Base-by-base conservation (phyloP, 1,140 invertebrate species). In the Linepithema humile region DNA sequence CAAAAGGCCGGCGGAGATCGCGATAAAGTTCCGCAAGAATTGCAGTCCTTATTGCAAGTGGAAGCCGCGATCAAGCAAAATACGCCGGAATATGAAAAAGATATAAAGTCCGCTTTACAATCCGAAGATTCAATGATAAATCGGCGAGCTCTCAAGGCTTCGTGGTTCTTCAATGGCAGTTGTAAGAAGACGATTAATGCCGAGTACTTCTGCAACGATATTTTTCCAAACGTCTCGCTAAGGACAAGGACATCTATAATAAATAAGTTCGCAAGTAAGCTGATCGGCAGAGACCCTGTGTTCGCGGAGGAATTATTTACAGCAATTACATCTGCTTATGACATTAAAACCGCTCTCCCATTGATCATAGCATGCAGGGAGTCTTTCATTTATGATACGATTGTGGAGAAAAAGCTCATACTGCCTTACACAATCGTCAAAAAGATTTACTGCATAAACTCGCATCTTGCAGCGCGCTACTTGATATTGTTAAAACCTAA, bases 401-500 rank as follows among this genome's bases (percentile, higher is more conserved):
- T 92, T 7, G 20, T 86, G 0, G 3, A 83, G 7, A 65, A 72
- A 0, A 84, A 53, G 29, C 83, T 91, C n/a, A 45, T 80, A 1
- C 20, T 91, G 0, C 83, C 85, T 0, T n/a, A 23, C 0, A 83
- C 77, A 12, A 35, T 89, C 0, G 6, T 92, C 0, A 40, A 85
- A 0, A 84, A 72, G 17, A 45, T 93, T 0, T 92, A 84, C 60
- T 38, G 70, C 1, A 90, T 35, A 32, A 88, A 90, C 65, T 91
- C 92, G 0, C 23, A 91, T 17, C 7, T 92, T 1, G 73, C 90
- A 0, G 90, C 92, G 7, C 77, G 87, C 0, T 93, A 93, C 69
- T 50, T 93, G 1, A 91, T 83, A 29, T 23, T 91, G 3, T 1
- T 1, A 1, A 1, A 69, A 15, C 3, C 43, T n/a, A n/a, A n/a